Evolutionary conservation across 2,113 vertebrate genomes (phyloP), one percentile per base, ranked within the genome.

Genomic region (Gavialis gangeticus): DNA sequence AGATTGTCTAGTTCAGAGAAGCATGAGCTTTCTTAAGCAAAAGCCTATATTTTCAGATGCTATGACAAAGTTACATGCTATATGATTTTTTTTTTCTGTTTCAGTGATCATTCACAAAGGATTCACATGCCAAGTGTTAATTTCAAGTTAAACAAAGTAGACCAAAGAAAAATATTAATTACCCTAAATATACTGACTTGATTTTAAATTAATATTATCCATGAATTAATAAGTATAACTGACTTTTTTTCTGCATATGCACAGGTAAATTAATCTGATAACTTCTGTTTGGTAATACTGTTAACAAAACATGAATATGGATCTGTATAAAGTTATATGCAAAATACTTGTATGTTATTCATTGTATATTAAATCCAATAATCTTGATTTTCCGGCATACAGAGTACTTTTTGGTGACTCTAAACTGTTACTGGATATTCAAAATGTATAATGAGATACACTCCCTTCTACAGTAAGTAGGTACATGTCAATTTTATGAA

Each of bases 51-150:
- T 37, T 37, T 37, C 37, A 37, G 37, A 37, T 37, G 37, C 37
- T 37, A 37, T 37, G 37, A 37, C 37, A 37, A 37, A 37, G 37
- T 37, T 37, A 37, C 8, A 37, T 37, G 30, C 18, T 80, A 78
- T 10, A 58, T 80, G 62, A 90, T 90, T 91, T 84, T 78, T 67
- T 64, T 75, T 76, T 79, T 88, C 84, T 57, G 69, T 58, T 92
- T 91, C 56, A 80, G n/a, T 77, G 46, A 34, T 46, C 10, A n/a
- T 80, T 82, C 91, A 78, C 27, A 85, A 87, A 94, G 91, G 79
- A 24, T 6, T n/a, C 11, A 84, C 78, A 84, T n/a, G 1, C 4
- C 0, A 19, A n/a, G n/a, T n/a, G 19, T 28, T 18, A n/a, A 67
- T 67, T 30, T 67, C 11, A 71, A 71, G n/a, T 90, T n/a, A 91